Evolutionary conservation across 2,113 vertebrate species (phyloP).

Genomic region (Actenoides hombroni): DNA sequence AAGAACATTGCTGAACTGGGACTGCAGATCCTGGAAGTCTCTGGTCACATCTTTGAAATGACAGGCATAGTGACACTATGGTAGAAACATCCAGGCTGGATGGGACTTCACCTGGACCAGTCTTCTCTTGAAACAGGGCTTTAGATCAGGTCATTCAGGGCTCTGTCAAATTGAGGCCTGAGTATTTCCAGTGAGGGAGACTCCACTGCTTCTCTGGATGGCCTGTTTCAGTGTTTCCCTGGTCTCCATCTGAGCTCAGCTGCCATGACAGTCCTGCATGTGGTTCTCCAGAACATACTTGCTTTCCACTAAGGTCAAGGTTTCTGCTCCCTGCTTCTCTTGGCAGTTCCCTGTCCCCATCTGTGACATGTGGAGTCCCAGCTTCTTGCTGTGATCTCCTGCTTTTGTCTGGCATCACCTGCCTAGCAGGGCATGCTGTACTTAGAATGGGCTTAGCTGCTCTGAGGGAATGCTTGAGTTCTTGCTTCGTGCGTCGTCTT

Average conservation of each 20-base stretch:
- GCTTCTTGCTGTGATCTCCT: background rate
- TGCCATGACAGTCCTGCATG: background rate
- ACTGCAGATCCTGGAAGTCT: background rate
- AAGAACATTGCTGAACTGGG: background rate
- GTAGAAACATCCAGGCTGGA: background rate
- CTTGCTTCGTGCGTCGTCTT: background rate
- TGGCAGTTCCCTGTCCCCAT: background rate
- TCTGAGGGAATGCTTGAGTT: background rate
- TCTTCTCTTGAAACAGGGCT: background rate
- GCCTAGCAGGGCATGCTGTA: background rate
- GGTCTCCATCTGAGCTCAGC: background rate
- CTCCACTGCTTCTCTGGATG: background rate
- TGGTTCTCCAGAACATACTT: background rate
- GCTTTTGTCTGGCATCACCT: background rate
- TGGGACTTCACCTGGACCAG: background rate
- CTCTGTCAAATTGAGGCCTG: background rate
- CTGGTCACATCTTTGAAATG: background rate
- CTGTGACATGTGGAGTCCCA: background rate
- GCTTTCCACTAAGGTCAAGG: fast-evolving
- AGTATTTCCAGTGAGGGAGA: background rate
- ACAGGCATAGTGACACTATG: background rate
- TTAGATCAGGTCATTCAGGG: background rate
- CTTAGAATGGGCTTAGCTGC: background rate
- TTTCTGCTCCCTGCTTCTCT: background rate
- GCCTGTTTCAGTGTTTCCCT: background rate